Evolutionary conservation across 2,113 vertebrate genomes (phyloP).

Genomic region (Odobenus rosmarus): DNA sequence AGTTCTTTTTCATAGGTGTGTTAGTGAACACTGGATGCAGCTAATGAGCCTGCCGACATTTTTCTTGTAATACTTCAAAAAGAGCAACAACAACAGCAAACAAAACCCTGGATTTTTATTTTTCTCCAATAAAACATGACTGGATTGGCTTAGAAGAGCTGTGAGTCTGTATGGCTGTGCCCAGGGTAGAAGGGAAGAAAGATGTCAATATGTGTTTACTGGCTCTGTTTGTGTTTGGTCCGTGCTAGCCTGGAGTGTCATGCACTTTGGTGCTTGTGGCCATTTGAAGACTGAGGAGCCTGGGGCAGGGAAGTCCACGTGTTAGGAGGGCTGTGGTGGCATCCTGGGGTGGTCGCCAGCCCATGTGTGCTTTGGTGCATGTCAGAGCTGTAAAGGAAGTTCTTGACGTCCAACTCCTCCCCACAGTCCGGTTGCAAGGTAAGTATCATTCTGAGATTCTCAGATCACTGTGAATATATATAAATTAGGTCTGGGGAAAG

Average conservation of each 20-base stretch:
- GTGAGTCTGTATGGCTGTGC: not conserved
- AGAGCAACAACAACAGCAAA: slow-evolving; percentile 78
- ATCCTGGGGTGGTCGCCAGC: not conserved
- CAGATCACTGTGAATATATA: not conserved
- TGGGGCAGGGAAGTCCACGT: not conserved
- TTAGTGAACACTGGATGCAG: slow-evolving; percentile 62
- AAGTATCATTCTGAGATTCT: not conserved
- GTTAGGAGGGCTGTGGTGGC: not conserved
- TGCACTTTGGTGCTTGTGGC: not conserved
- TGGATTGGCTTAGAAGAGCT: slow-evolving; percentile 64
- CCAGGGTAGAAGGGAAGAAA: not conserved
- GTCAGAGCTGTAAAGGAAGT: not conserved
- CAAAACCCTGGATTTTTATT: slow-evolving; percentile 72
- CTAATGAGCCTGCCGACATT: slow-evolving; percentile 81
- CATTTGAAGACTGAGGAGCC: not conserved
- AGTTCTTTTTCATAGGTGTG: slow-evolving; percentile 80
- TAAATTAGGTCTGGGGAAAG: not conserved
- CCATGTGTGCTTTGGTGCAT: no score
- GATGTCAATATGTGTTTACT: not conserved
- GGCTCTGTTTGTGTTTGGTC: not conserved
- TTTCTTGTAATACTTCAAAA: slow-evolving; percentile 81
- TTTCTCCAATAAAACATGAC: slow-evolving; percentile 76
- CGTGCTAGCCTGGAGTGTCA: not conserved
- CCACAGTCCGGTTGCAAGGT: not conserved
- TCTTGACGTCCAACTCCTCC: not conserved